phyloP scores from a whole-genome alignment of 2,113 vertebrate genomes.

The Panurus biarmicus region DNA sequence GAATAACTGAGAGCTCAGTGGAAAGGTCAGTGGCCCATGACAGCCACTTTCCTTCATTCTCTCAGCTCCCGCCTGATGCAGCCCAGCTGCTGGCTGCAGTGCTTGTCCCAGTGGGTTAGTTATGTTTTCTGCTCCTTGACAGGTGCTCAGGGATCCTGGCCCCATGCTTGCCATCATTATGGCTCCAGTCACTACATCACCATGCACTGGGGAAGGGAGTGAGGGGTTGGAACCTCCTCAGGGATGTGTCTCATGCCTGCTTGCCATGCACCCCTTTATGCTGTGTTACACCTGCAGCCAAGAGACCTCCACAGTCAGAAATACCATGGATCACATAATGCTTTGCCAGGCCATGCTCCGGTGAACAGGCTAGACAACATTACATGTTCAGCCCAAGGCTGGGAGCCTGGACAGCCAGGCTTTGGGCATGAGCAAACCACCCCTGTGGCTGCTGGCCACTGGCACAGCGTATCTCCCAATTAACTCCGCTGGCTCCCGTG shows the following conservation, averaged over 20 bases:
- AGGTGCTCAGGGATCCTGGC: fast-evolving
- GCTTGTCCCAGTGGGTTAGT: not conserved
- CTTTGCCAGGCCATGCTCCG: not conserved
- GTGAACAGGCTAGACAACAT: not conserved
- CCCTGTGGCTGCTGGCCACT: not conserved
- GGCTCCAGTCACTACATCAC: not conserved
- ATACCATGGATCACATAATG: not conserved
- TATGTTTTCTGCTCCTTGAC: not conserved
- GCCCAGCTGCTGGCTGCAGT: not conserved
- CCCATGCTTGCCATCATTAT: not conserved
- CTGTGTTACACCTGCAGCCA: not conserved
- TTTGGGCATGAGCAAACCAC: not conserved
- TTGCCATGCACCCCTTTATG: fast-evolving
- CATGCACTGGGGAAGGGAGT: not conserved
- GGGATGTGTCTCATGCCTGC: not conserved
- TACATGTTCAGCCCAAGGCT: fast-evolving
- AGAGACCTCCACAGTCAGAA: not conserved
- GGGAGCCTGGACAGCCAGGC: not conserved
- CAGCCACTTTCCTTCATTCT: not conserved
- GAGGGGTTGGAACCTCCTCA: not conserved
- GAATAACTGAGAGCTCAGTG: not conserved
- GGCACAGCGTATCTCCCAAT: not conserved
- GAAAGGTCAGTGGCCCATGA: not conserved
- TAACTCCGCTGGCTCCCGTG: not conserved
- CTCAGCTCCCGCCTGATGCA: not conserved